Conservation (phyloP, 2,888 invertebrate species). For the Macropis europaea region DNA sequence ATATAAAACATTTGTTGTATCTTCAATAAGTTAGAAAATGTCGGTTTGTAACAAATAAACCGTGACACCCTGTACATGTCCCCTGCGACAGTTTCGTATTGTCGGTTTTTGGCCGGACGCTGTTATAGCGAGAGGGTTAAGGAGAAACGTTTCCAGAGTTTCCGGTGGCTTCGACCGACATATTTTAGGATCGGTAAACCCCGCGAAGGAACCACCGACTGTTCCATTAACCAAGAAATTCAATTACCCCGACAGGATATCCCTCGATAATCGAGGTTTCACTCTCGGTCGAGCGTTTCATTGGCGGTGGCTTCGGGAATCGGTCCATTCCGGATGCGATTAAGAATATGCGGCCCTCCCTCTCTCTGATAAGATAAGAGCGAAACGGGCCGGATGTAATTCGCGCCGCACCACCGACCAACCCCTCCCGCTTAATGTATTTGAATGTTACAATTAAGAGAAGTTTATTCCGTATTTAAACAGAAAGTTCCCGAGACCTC, state of each 20-base stretch:
- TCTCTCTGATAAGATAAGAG: conserved; percentile 15
- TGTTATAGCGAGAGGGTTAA: conserved; percentile 2
- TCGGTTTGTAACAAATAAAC: too few species aligned
- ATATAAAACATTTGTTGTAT: too few species aligned
- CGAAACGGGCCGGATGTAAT: background rate
- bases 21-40: too few species aligned
- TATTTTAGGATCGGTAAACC: conserved; percentile 15
- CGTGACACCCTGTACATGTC: too few species aligned
- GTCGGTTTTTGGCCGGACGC: too few species aligned
- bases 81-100: background rate
- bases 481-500: conserved; percentile 20
- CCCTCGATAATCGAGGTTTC: conserved; percentile 36
- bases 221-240: conserved; percentile 35
- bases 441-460: conserved; percentile 26
- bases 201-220: background rate
- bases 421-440: conserved; percentile 8
- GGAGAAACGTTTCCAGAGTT: background rate
- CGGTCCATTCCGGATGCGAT: background rate
- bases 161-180: conserved; percentile 5
- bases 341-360: background rate
- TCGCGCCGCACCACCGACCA: background rate
- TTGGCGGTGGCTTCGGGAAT: background rate
- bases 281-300: conserved; percentile 19
- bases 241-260: conserved; percentile 31
- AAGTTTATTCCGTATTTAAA: conserved; percentile 36